Conservation (phyloP, 2,113 vertebrate species). For the Conger conger region DNA sequence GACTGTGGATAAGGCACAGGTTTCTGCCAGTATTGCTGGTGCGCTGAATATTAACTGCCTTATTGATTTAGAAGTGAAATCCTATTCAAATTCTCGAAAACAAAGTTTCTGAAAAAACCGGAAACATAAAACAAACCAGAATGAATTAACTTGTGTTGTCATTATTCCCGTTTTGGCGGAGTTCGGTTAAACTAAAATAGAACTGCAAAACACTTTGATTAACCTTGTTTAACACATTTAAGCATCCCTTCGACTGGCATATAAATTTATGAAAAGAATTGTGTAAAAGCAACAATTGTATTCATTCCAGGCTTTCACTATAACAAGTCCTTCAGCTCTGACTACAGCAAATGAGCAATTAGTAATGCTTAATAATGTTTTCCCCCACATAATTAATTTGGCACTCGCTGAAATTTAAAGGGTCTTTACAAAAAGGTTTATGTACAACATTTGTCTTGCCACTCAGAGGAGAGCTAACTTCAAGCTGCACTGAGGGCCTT, state of each 20-base stretch:
- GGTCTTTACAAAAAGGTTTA: no score
- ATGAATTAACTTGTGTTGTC: background rate
- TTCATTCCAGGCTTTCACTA: no score
- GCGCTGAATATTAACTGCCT: background rate
- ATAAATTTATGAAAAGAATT: background rate
- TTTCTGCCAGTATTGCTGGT: background rate
- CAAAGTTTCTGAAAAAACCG: background rate
- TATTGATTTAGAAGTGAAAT: background rate
- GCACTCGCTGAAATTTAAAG: no score
- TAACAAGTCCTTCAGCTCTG: no score
- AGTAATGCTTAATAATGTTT: no score
- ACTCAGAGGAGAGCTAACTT: no score
- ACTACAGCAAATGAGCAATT: no score
- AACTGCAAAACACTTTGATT: background rate
- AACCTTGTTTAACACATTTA: background rate
- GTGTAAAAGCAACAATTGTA: background rate
- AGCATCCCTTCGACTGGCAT: background rate
- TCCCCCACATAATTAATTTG: no score
- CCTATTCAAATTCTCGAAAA: background rate
- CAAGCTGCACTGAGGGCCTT: background rate
- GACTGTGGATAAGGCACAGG: background rate
- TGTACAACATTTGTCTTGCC: no score
- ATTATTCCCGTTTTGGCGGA: background rate
- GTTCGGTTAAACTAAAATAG: background rate
- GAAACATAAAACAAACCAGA: background rate